phyloP scores from a whole-genome alignment of 2,797 vertebrate genomes.

The Psittacula echo region DNA sequence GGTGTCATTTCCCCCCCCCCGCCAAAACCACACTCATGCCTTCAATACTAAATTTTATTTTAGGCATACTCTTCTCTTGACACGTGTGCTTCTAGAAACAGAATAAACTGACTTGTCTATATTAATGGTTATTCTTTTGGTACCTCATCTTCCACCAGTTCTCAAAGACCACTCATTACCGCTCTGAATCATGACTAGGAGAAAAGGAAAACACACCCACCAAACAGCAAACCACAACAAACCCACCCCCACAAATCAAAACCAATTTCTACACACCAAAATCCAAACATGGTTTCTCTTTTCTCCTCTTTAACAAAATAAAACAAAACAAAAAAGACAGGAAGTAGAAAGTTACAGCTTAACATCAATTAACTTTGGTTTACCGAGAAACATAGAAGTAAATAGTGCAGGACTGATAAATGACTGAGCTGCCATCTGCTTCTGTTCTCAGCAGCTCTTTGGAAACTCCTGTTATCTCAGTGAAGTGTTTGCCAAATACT shows the following conservation, averaged over 20 bases:
- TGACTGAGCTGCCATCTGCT: conserved; percentile 15
- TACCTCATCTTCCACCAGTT: background rate
- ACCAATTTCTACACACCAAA: background rate
- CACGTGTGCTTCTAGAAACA: background rate
- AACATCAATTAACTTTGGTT: conserved; percentile 16
- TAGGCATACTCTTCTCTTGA: background rate
- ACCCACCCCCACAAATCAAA: background rate
- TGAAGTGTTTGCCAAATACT: background rate
- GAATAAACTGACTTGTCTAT: background rate
- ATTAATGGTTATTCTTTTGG: background rate
- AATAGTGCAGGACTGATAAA: background rate
- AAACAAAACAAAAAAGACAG: background rate
- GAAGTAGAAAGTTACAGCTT: background rate
- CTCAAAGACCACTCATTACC: background rate
- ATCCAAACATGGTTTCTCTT: background rate
- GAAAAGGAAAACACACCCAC: background rate
- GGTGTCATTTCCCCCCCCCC: accelerated
- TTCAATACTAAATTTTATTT: background rate
- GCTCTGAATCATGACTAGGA: background rate
- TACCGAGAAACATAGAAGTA: conserved; percentile 28
- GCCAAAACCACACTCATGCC: background rate
- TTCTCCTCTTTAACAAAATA: background rate
- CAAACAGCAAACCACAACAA: background rate
- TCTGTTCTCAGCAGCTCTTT: background rate
- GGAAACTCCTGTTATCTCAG: background rate